Evolutionary conservation across 2,113 vertebrate species (phyloP).

Genomic region (Garra rufa): DNA sequence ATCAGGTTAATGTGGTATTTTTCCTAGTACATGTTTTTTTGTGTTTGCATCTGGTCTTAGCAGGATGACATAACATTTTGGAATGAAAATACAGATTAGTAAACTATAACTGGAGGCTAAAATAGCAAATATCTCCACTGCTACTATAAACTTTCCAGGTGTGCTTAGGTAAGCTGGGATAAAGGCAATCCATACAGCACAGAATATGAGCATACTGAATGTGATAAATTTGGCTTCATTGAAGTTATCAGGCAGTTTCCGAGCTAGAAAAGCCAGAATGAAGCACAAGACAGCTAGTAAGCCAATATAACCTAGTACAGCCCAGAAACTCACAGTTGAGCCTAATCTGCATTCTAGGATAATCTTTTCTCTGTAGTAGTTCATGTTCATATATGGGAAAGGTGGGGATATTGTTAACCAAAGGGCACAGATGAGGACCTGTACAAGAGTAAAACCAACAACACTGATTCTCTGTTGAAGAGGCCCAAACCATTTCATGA

Average conservation of each 20-base stretch:
- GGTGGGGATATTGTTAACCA: conserved; percentile 66
- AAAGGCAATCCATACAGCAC: conserved; percentile 10
- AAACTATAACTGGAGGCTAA: background rate
- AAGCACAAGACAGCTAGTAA: conserved; percentile 4
- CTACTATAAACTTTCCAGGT: conserved; percentile 66
- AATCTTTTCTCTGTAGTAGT: background rate
- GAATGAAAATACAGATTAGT: conserved; percentile 8
- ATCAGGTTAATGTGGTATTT: conserved; percentile 44
- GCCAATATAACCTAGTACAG: background rate
- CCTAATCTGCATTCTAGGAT: conserved; percentile 3
- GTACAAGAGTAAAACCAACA: conserved; percentile 53
- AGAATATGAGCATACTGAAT: conserved; percentile 6
- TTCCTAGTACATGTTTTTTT: conserved; percentile 48
- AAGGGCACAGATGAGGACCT: background rate
- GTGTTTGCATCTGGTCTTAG: conserved; percentile 55
- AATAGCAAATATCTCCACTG: conserved; percentile 66
- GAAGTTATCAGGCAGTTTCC: background rate
- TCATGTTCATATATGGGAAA: conserved; percentile 52
- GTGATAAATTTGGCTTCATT: conserved; percentile 7
- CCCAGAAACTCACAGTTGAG: background rate
- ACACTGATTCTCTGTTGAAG: conserved; percentile 62
- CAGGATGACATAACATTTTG: background rate
- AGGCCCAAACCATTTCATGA: conserved; percentile 66
- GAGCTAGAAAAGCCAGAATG: background rate
- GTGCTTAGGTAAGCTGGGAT: conserved; percentile 51